Conservation (phyloP, 2,888 invertebrate genomes). For the Stenchaetothrips biformis region DNA sequence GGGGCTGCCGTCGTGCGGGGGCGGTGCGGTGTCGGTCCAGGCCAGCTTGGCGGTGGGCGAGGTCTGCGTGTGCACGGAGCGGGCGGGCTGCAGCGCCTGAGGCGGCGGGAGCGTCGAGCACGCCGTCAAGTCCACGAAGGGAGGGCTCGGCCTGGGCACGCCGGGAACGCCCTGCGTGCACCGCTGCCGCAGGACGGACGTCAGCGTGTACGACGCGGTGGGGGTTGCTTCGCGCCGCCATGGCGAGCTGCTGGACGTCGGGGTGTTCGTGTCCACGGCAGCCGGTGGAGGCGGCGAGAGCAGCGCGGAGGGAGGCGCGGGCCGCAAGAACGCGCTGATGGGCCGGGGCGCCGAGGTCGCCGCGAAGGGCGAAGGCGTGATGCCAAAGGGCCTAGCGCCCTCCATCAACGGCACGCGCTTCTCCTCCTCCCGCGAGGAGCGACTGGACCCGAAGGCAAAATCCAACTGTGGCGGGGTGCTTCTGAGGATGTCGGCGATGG, state of each 20-base stretch:
- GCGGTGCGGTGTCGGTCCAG: no score
- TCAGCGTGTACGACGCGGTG: not conserved
- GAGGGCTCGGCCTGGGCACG: not conserved
- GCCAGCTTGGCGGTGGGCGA: not conserved
- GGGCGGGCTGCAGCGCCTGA: not conserved
- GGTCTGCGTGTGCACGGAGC: not conserved
- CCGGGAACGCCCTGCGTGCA: not conserved
- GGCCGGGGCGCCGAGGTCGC: not conserved
- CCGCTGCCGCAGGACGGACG: not conserved
- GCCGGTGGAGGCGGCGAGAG: not conserved
- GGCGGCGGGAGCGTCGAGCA: not conserved
- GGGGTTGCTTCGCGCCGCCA: not conserved
- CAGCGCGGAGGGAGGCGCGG: not conserved
- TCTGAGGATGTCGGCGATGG: conserved; percentile 3
- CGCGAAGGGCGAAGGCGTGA: no score
- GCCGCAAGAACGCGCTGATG: not conserved
- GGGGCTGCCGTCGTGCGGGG: no score
- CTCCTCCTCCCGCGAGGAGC: not conserved
- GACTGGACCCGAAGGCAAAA: no score
- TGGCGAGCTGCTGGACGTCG: not conserved
- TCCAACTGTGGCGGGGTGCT: not conserved
- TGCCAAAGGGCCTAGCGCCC: no score
- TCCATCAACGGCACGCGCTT: not conserved
- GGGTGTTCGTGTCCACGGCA: not conserved
- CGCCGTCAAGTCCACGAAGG: not conserved